These are phyloP conservation scores for Drosophila lowei DNA, from an alignment of 1,140 invertebrate species.

Conservation along the genomic window DNA sequence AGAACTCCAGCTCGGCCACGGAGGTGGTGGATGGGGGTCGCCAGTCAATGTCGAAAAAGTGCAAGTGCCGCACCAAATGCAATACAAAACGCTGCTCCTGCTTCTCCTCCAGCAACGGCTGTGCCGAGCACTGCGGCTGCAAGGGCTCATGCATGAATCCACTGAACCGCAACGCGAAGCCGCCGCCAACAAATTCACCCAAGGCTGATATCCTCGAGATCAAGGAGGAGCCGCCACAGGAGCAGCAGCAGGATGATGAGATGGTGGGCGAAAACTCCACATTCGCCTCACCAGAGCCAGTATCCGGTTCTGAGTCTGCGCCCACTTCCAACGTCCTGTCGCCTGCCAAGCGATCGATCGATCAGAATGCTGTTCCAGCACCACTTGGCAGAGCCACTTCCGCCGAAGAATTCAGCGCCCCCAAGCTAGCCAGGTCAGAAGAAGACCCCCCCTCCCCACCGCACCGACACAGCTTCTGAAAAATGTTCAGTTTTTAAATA, in stretches of 20 bases:
- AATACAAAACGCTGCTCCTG: constrained; percentile 62
- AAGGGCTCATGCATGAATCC: constrained; percentile 52
- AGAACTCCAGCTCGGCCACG: constrained; percentile 13
- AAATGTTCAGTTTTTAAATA: not conserved
- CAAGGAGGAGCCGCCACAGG: not conserved
- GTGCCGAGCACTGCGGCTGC: constrained; percentile 40
- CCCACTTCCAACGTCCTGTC: not conserved
- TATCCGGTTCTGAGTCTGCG: no score
- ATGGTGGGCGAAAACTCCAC: not conserved
- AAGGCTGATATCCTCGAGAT: constrained; percentile 21
- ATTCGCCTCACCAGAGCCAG: constrained; percentile 5
- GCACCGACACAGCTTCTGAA: not conserved
- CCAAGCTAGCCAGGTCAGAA: constrained; percentile 35
- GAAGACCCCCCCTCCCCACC: not conserved
- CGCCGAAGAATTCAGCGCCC: not conserved
- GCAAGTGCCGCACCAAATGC: constrained; percentile 62
- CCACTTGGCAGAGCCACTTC: not conserved
- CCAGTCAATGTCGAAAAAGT: constrained; percentile 5
- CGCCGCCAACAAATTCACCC: not conserved
- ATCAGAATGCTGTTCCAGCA: not conserved
- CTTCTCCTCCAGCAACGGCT: constrained; percentile 15
- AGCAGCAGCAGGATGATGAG: not conserved
- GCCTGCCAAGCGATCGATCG: constrained; percentile 9
- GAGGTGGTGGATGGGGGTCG: constrained; percentile 3
- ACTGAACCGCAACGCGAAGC: not conserved